phyloP scores from a whole-genome alignment of 2,797 vertebrate species.

The Xenopus petersii region DNA sequence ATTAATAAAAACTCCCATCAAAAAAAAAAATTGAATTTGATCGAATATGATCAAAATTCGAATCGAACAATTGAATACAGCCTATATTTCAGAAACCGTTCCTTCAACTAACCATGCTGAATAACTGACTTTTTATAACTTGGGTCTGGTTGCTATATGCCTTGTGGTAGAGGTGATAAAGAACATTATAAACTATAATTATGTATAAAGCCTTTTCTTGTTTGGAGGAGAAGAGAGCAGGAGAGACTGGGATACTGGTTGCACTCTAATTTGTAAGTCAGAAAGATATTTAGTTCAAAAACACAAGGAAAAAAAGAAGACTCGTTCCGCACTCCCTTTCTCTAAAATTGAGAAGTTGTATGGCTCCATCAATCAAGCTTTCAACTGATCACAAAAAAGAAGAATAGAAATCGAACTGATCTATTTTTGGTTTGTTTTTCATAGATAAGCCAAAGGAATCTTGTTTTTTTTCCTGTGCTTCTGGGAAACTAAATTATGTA shows the following conservation, averaged over 20 bases:
- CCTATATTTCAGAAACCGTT: no score
- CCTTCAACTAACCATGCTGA: neutral
- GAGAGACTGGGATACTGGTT: neutral
- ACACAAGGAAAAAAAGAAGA: slow-evolving; percentile 23
- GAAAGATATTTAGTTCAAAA: slow-evolving; percentile 7
- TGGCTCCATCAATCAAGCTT: slow-evolving; percentile 10
- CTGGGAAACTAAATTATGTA: no score
- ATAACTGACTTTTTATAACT: slow-evolving; percentile 4
- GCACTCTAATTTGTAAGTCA: neutral
- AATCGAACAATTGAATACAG: no score
- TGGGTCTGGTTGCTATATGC: slow-evolving; percentile 37
- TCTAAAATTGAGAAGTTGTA: slow-evolving; percentile 25
- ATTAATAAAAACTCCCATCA: no score
- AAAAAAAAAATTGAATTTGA: no score
- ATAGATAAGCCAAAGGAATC: no score
- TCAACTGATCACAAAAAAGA: slow-evolving; percentile 7
- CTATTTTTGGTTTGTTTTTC: no score
- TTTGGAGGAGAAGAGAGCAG: slow-evolving; percentile 16
- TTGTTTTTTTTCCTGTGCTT: no score
- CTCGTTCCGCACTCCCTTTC: slow-evolving; percentile 14
- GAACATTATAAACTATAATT: slow-evolving; percentile 15
- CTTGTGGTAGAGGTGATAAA: slow-evolving; percentile 37
- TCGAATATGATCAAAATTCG: no score
- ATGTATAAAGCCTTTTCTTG: slow-evolving; percentile 25
- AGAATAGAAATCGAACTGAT: no score